Evolutionary conservation across 2,888 invertebrate species (phyloP), one percentile per base, ranked within the genome.

Genomic region (Drosophila lutescens): DNA sequence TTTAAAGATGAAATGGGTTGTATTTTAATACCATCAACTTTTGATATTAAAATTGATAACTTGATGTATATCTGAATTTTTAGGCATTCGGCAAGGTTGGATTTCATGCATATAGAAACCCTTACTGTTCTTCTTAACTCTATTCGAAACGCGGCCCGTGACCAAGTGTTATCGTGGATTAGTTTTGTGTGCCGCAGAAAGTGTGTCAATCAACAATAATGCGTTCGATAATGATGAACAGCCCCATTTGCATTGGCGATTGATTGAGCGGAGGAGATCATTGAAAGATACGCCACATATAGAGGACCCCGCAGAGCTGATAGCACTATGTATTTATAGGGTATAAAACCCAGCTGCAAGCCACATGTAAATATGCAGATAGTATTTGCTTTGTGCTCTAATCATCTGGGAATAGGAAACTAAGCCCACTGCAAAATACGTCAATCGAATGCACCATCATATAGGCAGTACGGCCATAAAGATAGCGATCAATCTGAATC

Each of bases 181-280:
- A 50, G 69, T 68, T 69, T 68, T 54, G 59, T 66, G 53, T 53
- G 65, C 50, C 57, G 57, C 57, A 38, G 49, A 69, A 70, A 62
- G 55, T 71, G 72, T 71, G 70, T 53, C 70, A 71, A 41, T 71
- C 62, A 55, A 74, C 67, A 73, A 72, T 60, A 41, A 56, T 51
- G 51, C 50, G 32, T 61, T 47, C 58, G 46, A 65, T 50, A 20
- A 51, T 63, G 65, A 36, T 51, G 51, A 69, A 49, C 34, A 36
- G 38, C 53, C 65, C 54, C 72, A 65, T 54, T 72, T 55, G 62
- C 71, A 70, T 71, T 43, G 71, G 40, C 41, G 57, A 50, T 57
- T 50, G 50, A 60, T 69, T 69, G 41, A 26, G 54, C 40, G 46
- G 38, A 65, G 62, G 61, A 62, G 72, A 72, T 59, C 50, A 65